Evolutionary conservation across 2,113 vertebrate species (phyloP), one percentile per base, ranked within the genome.

Genomic region (Hemiscyllium ocellatum): DNA sequence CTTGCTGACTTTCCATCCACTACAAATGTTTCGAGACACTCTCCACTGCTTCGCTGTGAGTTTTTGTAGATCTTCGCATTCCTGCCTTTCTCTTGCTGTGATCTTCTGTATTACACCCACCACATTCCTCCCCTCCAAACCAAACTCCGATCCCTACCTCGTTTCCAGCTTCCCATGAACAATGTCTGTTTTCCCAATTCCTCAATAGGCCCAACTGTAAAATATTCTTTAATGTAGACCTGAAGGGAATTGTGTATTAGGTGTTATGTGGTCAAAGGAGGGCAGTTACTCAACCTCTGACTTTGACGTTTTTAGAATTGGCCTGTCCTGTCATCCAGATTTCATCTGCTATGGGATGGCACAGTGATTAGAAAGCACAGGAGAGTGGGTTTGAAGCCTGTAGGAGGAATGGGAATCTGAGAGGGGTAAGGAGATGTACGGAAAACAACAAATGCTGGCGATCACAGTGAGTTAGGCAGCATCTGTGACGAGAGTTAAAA

Each of bases 1-100:
- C 91, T 42, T 94, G 91, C 65, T 94, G 91, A 94, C 91, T 94
- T 89, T 66, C 12, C 91, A 42, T n/a, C 91, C 65, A 42, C n/a
- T 94, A 1, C 91, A 94, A 94, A 94, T 94, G 65, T 65, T 94
- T 69, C 66, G 0, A 24, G 91, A 37, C 65, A 66, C 37, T 26
- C 91, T 94, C 19, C 65, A 69, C 91, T 20, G 17, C 66, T 94
- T 68, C 8, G 66, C 91, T 94, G 90, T 94, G 90, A 94, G 90
- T 94, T 94, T 52, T 68, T 17, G 22, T 94, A n/a, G n/a, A 33
- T 94, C 33, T 68, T 94, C 47, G 47, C 50, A 47, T 10, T 52
- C 85, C 56, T 68, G 29, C 56, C 33, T 61, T 93, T n/a, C 66
- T 8, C 65, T 68, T 37, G 15, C 15, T 29, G 56, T 33, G 17